A percentile compares a stretch with the other conserved stretches of the same genome.
phyloP scores from a whole-genome alignment of 53 echinoderm and acorn worm species.

The Pentamera pediparva region DNA sequence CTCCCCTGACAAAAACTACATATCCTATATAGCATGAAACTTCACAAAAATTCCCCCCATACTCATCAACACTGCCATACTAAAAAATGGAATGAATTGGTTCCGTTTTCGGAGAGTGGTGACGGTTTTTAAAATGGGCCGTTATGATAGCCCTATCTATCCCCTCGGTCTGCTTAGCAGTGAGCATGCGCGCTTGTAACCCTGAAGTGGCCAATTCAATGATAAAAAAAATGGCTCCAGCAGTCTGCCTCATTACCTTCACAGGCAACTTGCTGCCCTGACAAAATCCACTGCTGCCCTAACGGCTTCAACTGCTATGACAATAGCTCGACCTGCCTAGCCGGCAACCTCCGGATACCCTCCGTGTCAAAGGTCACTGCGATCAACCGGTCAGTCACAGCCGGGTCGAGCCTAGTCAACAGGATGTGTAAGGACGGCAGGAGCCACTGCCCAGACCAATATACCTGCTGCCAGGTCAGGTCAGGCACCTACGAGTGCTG shows the following conservation, averaged over 20 bases:
- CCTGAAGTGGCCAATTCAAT: too few relatives aligned
- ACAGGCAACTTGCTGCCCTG: conserved; percentile 81
- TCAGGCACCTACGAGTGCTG: conserved; percentile 67
- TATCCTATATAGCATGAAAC: too few relatives aligned
- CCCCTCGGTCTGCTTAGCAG: neutral
- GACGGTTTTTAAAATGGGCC: too few relatives aligned
- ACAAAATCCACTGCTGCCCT: conserved; percentile 80
- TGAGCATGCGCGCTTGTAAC: too few relatives aligned
- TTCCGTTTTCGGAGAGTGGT: too few relatives aligned
- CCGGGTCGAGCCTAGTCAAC: neutral
- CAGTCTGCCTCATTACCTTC: too few relatives aligned
- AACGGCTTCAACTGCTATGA: conserved; percentile 59
- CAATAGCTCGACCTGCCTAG: conserved; percentile 37
- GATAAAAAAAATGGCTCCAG: too few relatives aligned
- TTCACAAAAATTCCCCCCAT: too few relatives aligned
- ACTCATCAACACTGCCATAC: too few relatives aligned
- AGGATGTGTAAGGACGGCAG: conserved; percentile 6
- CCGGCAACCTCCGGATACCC: conserved; percentile 25
- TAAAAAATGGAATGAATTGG: too few relatives aligned
- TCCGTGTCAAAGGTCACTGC: conserved; percentile 28
- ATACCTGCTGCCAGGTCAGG: conserved; percentile 61
- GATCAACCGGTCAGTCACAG: neutral
- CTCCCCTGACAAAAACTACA: too few relatives aligned
- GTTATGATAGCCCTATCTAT: too few relatives aligned
- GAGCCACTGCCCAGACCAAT: conserved; percentile 34